Evolutionary conservation across 2,888 invertebrate genomes (phyloP).

Genomic region (Rosalia funebris): DNA sequence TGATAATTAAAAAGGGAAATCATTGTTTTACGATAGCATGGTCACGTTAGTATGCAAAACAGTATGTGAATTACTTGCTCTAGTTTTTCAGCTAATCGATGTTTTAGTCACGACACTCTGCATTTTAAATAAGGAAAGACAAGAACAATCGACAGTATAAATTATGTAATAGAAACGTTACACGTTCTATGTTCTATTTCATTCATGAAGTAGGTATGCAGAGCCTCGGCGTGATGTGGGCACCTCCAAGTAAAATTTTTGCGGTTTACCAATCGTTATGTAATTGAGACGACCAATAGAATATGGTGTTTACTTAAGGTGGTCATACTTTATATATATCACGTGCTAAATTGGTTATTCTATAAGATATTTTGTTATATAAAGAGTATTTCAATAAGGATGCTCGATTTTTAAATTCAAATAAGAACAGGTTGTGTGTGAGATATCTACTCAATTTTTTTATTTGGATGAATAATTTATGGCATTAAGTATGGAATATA

Average conservation of each 20-base stretch:
- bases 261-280: conserved; percentile 19
- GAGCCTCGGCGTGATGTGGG: conserved; percentile 24
- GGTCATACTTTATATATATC: no score
- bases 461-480: no score
- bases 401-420: no score
- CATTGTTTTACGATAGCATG: conserved; percentile 1
- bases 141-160: conserved; percentile 44
- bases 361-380: no score
- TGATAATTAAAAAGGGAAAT: conserved; percentile 9
- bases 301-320: not conserved
- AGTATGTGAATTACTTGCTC: conserved; percentile 30
- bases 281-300: conserved; percentile 6
- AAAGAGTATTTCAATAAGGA: no score
- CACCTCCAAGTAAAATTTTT: conserved; percentile 27
- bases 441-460: no score
- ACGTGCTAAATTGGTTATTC: no score
- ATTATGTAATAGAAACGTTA: conserved; percentile 32
- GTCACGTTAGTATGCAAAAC: conserved; percentile 17
- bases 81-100: conserved; percentile 37
- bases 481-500: no score
- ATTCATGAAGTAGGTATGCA: conserved; percentile 36
- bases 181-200: conserved; percentile 17
- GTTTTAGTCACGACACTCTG: conserved; percentile 39
- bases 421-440: no score
- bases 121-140: conserved; percentile 41